phyloP scores from a whole-genome alignment of 2,113 vertebrate genomes.

The Anser brachyrhynchus region DNA sequence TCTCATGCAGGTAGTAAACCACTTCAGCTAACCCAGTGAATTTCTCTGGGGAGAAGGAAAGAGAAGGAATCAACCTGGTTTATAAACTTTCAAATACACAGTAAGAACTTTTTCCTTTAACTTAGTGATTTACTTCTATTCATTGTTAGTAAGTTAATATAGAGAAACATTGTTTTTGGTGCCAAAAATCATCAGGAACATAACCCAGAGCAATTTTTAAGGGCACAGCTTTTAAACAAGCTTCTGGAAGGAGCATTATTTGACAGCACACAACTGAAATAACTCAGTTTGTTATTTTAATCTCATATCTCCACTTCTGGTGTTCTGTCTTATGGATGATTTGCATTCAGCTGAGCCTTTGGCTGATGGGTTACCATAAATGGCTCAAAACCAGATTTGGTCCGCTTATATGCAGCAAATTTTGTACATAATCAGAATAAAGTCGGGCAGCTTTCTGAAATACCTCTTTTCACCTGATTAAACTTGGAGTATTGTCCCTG shows the following conservation, averaged over 20 bases:
- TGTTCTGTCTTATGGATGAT: slow-evolving; percentile 29
- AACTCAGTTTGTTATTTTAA: slow-evolving; percentile 62
- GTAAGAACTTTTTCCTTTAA: slow-evolving; percentile 44
- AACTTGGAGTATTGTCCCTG: not conserved
- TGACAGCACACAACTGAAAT: slow-evolving; percentile 69
- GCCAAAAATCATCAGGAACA: slow-evolving; percentile 75
- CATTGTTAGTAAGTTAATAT: slow-evolving; percentile 66
- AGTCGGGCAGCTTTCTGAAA: slow-evolving; percentile 20
- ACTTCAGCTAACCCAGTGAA: slow-evolving; percentile 18
- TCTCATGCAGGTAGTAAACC: slow-evolving; percentile 45
- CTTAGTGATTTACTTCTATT: slow-evolving; percentile 67
- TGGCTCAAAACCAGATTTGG: slow-evolving; percentile 33
- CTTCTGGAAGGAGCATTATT: slow-evolving; percentile 72
- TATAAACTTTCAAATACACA: slow-evolving; percentile 58
- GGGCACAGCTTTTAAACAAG: slow-evolving; percentile 70
- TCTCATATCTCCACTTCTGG: slow-evolving; percentile 52
- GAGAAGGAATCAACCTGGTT: slow-evolving; percentile 43
- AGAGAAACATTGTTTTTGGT: slow-evolving; percentile 62
- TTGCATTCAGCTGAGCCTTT: slow-evolving; percentile 43
- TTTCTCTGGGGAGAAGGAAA: slow-evolving; percentile 34
- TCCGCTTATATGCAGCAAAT: not conserved
- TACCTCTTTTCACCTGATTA: slow-evolving; percentile 23
- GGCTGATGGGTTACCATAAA: slow-evolving; percentile 26
- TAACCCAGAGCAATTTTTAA: slow-evolving; percentile 72
- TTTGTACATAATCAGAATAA: not conserved